Conservation (phyloP, 2,113 vertebrate species). For the Myodes glareolus region DNA sequence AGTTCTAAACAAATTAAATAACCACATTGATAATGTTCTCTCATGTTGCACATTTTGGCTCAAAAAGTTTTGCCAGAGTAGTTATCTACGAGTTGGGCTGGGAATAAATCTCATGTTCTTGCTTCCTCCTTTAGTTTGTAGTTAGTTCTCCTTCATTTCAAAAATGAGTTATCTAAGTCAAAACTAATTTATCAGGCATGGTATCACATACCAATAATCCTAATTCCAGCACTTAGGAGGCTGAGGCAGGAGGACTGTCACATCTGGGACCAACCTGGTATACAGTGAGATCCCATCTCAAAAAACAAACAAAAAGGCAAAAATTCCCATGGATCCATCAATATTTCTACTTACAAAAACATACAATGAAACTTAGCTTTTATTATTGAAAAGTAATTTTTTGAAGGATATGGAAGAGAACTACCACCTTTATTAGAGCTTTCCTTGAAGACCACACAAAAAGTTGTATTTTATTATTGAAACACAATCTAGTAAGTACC, state of each 20-base stretch:
- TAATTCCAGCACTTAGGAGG: neutral
- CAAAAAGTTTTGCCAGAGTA: too few relatives aligned
- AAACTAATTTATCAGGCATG: neutral
- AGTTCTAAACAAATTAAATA: neutral
- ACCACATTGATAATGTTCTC: neutral
- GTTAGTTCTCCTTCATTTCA: neutral
- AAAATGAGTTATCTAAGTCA: neutral
- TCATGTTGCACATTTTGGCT: neutral
- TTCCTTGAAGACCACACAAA: slow-evolving; percentile 15
- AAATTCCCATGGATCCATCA: neutral
- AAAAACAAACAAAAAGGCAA: neutral
- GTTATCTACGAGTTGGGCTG: neutral
- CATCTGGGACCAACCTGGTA: neutral
- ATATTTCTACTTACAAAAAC: neutral
- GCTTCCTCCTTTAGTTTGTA: neutral
- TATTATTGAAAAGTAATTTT: slow-evolving; percentile 21
- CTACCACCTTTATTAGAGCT: neutral
- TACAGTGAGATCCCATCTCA: too few relatives aligned
- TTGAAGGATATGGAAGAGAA: slow-evolving; percentile 22
- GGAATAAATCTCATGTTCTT: slow-evolving; percentile 1
- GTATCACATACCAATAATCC: neutral
- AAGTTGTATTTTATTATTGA: slow-evolving; percentile 54
- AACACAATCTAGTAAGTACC: slow-evolving; percentile 44
- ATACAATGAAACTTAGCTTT: slow-evolving; percentile 10
- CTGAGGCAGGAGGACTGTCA: neutral